A percentile compares a stretch with the other conserved stretches of the same genome.
Conservation (phyloP, 2,113 vertebrate genomes). For the Cathartes aura region DNA sequence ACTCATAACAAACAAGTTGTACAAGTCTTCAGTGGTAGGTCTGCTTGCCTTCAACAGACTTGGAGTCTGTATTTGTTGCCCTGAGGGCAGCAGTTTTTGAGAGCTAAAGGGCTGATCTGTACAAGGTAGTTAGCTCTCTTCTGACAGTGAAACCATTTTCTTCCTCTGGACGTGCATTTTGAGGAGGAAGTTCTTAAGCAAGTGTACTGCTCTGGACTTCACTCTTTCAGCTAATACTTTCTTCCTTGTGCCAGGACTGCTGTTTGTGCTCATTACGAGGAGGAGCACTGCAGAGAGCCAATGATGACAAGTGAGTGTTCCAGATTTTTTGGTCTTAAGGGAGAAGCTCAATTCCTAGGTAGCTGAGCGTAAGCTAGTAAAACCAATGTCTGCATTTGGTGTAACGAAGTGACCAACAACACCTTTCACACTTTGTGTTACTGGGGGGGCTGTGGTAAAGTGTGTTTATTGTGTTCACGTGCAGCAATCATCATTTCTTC, state of each 20-base stretch:
- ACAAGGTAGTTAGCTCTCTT: neutral
- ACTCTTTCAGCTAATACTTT: neutral
- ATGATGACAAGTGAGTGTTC: slow-evolving; percentile 91
- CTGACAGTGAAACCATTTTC: neutral
- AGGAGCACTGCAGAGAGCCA: slow-evolving; percentile 94
- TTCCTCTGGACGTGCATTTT: neutral
- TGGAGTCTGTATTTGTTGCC: neutral
- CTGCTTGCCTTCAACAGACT: neutral
- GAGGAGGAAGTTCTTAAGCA: neutral
- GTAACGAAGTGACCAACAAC: neutral
- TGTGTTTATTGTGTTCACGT: neutral
- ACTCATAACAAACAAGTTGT: neutral
- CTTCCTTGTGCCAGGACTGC: slow-evolving; percentile 84
- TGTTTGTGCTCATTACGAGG: slow-evolving; percentile 94
- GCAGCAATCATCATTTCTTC: neutral
- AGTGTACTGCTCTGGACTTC: neutral
- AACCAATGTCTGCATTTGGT: neutral
- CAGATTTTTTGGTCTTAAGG: neutral
- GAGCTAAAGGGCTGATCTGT: neutral
- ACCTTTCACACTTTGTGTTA: neutral
- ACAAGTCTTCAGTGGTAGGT: neutral
- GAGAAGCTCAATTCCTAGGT: neutral
- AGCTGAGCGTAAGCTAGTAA: neutral
- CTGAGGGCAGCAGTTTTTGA: neutral
- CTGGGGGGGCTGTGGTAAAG: neutral